These are phyloP conservation scores for Lasioglossum figueresi DNA, from an alignment of 2,888 invertebrate species.

Conservation along the genomic window DNA sequence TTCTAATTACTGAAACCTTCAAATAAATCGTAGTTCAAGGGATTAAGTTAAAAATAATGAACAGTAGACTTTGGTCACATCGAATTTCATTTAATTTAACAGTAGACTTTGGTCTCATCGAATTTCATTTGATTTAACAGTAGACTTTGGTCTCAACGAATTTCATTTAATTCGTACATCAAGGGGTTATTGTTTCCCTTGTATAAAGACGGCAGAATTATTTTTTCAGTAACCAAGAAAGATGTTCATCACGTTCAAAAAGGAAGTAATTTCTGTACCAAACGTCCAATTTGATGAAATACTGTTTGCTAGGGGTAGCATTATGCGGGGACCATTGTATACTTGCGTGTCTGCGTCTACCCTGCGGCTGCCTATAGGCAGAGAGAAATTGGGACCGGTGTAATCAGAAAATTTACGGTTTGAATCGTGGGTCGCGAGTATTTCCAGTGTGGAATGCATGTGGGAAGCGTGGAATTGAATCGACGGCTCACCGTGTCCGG, in stretches of 20 bases:
- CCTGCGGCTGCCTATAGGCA: background rate
- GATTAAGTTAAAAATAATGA: background rate
- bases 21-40: too few relatives aligned
- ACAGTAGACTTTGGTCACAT: background rate
- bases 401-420: slow-evolving; percentile 31
- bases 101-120: background rate
- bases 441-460: slow-evolving; percentile 18
- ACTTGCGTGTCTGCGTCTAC: background rate
- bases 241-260: background rate
- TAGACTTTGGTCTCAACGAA: background rate
- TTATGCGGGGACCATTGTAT: background rate
- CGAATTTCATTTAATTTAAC: background rate
- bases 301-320: background rate
- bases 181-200: background rate
- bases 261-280: background rate
- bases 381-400: slow-evolving; percentile 22
- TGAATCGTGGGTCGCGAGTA: slow-evolving; percentile 10
- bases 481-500: background rate
- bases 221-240: background rate
- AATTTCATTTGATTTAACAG: too few relatives aligned
- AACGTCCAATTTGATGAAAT: background rate
- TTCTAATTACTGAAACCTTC: too few relatives aligned
- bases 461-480: slow-evolving; percentile 28
- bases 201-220: background rate
- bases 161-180: background rate